phyloP scores from a whole-genome alignment of 2,113 vertebrate species.

The Mobula hypostoma region DNA sequence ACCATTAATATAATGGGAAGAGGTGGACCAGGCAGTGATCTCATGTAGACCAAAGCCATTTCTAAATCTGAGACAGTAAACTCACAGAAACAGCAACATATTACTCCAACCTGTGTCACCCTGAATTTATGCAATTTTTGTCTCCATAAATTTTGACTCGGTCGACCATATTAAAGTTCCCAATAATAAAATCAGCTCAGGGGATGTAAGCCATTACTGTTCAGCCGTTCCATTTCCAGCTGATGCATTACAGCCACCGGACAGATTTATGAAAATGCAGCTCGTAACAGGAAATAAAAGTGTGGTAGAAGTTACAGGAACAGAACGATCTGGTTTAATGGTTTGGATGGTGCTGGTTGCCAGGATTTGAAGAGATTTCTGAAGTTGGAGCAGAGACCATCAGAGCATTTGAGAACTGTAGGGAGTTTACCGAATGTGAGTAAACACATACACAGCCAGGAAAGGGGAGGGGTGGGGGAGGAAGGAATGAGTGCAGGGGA shows the following conservation, averaged over 20 bases:
- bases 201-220: background rate
- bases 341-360: background rate
- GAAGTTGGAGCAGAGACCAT: background rate
- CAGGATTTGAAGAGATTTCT: background rate
- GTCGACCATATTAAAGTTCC: background rate
- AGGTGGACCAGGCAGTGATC: too few species aligned
- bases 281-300: background rate
- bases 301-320: background rate
- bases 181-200: background rate
- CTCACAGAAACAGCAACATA: too few species aligned
- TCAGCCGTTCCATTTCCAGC: background rate
- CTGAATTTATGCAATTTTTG: background rate
- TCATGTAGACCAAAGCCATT: background rate
- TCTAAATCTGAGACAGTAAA: background rate
- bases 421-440: too few species aligned
- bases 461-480: too few species aligned
- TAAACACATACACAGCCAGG: too few species aligned
- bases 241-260: background rate
- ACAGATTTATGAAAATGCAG: background rate
- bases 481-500: too few species aligned
- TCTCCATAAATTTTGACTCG: background rate
- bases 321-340: background rate
- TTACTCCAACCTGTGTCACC: background rate
- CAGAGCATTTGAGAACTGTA: too few species aligned
- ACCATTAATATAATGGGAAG: background rate